Evolutionary conservation across 2,797 vertebrate genomes (phyloP).

Genomic region (Anomalospiza imberbis): DNA sequence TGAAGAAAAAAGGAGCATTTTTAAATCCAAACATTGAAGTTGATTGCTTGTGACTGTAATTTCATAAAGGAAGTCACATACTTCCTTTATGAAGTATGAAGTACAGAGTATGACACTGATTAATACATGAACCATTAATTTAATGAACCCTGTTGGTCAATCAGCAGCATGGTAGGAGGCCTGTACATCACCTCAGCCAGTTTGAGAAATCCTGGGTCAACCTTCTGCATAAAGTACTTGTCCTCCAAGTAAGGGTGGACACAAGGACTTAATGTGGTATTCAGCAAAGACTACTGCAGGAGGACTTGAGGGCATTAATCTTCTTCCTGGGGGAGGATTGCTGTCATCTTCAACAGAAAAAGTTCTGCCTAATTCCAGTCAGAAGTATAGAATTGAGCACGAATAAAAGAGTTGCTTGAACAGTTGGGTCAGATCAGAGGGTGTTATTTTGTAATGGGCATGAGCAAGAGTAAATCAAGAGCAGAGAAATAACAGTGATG

Average conservation of each 20-base stretch:
- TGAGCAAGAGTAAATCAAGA: constrained; percentile 13
- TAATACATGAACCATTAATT: background rate
- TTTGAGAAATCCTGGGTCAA: background rate
- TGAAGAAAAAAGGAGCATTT: background rate
- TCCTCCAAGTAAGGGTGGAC: background rate
- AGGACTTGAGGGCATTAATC: background rate
- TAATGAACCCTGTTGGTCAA: background rate
- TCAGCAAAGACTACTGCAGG: background rate
- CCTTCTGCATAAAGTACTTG: background rate
- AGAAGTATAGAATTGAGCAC: background rate
- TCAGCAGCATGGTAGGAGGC: background rate
- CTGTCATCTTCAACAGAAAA: background rate
- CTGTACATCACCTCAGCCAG: background rate
- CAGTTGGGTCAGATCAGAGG: background rate
- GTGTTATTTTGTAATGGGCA: background rate
- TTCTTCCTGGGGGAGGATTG: background rate
- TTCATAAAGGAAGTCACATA: background rate
- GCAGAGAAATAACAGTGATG: background rate
- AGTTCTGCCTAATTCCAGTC: background rate
- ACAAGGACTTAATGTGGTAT: background rate
- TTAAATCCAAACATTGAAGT: background rate
- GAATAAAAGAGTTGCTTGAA: background rate
- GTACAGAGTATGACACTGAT: background rate
- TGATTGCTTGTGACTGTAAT: background rate
- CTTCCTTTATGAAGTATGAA: too few species aligned